Conservation (phyloP, 2,888 invertebrate genomes). For the Pardosa pseudoannulata region DNA sequence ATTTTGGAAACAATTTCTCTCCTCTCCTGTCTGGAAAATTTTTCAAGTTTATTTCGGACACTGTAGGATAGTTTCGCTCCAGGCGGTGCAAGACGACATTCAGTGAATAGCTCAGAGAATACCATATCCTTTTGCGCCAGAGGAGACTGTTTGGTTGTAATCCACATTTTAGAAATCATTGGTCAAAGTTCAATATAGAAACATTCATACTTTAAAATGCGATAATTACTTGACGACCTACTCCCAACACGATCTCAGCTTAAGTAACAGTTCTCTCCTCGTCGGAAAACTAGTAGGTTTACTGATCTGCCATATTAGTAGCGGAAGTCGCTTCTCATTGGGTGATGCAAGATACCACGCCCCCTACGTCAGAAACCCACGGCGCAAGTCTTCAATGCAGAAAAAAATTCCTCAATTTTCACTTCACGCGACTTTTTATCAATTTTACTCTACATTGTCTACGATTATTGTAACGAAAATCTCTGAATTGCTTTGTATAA, state of each 20-base stretch:
- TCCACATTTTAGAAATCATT: slow-evolving; percentile 73
- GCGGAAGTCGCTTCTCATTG: slow-evolving; percentile 58
- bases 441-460: too few relatives aligned
- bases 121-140: slow-evolving; percentile 78
- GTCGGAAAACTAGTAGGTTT: neutral
- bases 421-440: too few relatives aligned
- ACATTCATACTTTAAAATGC: neutral
- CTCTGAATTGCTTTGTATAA: too few relatives aligned
- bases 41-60: slow-evolving; percentile 81
- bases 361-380: slow-evolving; percentile 7
- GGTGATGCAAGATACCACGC: slow-evolving; percentile 33
- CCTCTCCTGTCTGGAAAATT: slow-evolving; percentile 82
- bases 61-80: slow-evolving; percentile 83
- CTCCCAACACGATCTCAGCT: neutral
- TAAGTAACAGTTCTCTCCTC: neutral
- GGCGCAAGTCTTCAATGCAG: neutral
- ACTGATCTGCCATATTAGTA: slow-evolving; percentile 35
- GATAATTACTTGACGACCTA: neutral
- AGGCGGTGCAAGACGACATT: slow-evolving; percentile 82
- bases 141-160: slow-evolving; percentile 75
- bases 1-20: slow-evolving; percentile 81
- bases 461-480: too few relatives aligned
- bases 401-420: too few relatives aligned
- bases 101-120: slow-evolving; percentile 83
- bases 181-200: neutral